Conservation (phyloP, 2,113 vertebrate genomes). For the Chloebia gouldiae region DNA sequence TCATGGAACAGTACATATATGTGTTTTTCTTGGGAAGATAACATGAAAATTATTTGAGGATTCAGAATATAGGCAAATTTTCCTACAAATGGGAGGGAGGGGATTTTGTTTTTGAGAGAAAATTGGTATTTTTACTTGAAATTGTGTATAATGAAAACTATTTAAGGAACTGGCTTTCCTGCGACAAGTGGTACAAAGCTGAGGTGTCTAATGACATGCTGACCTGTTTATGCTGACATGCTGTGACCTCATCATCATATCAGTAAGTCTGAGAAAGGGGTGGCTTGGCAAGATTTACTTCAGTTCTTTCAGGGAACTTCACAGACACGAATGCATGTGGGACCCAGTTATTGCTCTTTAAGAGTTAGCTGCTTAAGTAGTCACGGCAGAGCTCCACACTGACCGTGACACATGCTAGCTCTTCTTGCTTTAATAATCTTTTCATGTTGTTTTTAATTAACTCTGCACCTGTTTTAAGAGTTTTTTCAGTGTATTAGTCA, state of each 20-base stretch:
- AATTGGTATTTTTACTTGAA: background rate
- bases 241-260: background rate
- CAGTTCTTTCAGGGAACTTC: background rate
- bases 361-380: background rate
- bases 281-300: background rate
- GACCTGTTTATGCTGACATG: background rate
- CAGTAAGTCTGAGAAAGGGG: background rate
- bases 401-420: background rate
- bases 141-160: background rate
- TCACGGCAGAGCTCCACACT: background rate
- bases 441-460: background rate
- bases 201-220: background rate
- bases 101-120: background rate
- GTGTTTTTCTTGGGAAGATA: background rate
- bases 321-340: background rate
- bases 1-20: background rate
- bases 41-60: background rate
- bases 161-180: background rate
- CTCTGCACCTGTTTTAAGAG: background rate
- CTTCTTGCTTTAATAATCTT: background rate
- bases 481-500: background rate
- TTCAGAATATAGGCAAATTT: background rate
- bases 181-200: background rate
- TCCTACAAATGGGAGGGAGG: accelerated
- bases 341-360: background rate